These are phyloP conservation scores for Cyphomyrmex costatus DNA, from an alignment of 1,140 invertebrate species.

Conservation along the genomic window DNA sequence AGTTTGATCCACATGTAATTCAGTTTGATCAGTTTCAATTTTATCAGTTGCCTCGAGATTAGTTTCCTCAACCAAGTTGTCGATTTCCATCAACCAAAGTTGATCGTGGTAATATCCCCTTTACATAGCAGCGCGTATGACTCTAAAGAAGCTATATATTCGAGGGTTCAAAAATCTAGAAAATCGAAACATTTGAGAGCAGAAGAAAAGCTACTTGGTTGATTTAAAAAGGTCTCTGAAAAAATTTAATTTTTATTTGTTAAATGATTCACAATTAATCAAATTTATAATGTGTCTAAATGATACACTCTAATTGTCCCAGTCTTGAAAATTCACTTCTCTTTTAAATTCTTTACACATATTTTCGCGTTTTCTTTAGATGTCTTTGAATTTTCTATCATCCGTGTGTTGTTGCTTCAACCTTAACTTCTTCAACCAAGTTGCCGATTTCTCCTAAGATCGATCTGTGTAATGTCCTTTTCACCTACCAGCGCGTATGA, in stretches of 20 bases:
- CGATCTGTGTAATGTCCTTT: slow-evolving; percentile 10
- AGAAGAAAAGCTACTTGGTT: slow-evolving; percentile 62
- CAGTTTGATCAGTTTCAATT: slow-evolving; percentile 65
- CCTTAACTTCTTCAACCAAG: slow-evolving; percentile 52
- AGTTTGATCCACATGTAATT: slow-evolving; percentile 63
- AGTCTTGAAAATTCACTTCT: background rate
- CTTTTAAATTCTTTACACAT: too few species aligned
- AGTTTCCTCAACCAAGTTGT: slow-evolving; percentile 62
- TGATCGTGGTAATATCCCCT: slow-evolving; percentile 63
- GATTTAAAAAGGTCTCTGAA: slow-evolving; percentile 45
- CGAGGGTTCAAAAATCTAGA: slow-evolving; percentile 56
- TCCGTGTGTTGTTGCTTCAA: slow-evolving; percentile 17
- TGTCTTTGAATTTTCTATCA: slow-evolving; percentile 14
- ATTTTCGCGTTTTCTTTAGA: background rate
- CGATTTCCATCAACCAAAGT: slow-evolving; percentile 65
- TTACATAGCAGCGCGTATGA: slow-evolving; percentile 65
- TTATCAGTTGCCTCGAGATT: slow-evolving; percentile 58
- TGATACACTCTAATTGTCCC: background rate
- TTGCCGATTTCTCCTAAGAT: slow-evolving; percentile 52
- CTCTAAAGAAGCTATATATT: slow-evolving; percentile 63
- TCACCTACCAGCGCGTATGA: slow-evolving; percentile 94
- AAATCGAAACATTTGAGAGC: slow-evolving; percentile 45
- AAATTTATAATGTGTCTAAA: background rate
- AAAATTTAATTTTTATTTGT: slow-evolving; percentile 12
- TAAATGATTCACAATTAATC: background rate